phyloP scores from a whole-genome alignment of 2,113 vertebrate genomes.

The Macaca nemestrina region DNA sequence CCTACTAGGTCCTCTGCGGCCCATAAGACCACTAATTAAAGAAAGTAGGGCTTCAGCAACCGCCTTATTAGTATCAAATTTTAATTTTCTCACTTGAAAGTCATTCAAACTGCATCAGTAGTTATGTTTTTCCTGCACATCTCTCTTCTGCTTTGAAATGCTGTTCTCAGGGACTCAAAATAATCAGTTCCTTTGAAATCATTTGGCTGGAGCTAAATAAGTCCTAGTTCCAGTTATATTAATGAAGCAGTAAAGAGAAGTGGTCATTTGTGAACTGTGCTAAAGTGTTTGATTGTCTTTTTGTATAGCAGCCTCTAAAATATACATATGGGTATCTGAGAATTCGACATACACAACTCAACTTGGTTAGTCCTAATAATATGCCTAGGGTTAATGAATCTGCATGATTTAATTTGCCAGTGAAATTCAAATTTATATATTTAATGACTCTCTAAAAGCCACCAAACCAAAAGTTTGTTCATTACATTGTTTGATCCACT shows the following conservation, averaged over 20 bases:
- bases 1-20: background rate
- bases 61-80: slow-evolving; percentile 19
- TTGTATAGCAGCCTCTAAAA: background rate
- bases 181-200: slow-evolving; percentile 45
- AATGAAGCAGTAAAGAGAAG: slow-evolving; percentile 29
- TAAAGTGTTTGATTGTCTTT: background rate
- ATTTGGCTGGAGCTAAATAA: slow-evolving; percentile 18
- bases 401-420: background rate
- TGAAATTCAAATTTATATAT: background rate
- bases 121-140: background rate
- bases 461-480: background rate
- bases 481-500: background rate
- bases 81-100: slow-evolving; percentile 31
- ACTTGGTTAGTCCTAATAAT: background rate
- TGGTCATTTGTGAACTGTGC: background rate
- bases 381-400: background rate
- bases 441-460: background rate
- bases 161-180: background rate
- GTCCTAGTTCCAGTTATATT: slow-evolving; percentile 26
- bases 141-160: background rate
- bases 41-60: background rate
- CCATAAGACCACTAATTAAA: background rate
- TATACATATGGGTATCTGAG: background rate
- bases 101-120: slow-evolving; percentile 5
- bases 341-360: background rate